Evolutionary conservation across 2,888 invertebrate species (phyloP).

Genomic region (Sphinx pinastri): DNA sequence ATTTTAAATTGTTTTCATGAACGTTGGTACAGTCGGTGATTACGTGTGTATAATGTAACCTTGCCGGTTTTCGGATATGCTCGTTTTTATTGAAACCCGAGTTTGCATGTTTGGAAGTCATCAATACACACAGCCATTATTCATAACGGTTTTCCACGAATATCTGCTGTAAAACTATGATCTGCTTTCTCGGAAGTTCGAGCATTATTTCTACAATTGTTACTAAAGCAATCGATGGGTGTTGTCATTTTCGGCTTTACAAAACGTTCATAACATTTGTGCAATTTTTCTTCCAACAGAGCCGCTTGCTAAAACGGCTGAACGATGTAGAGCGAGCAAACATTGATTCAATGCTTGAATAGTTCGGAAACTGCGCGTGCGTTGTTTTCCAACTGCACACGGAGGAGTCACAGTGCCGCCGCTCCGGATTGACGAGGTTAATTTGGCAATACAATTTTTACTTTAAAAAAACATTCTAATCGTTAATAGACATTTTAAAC

Average conservation of each 20-base stretch:
- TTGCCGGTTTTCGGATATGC: conserved; percentile 18
- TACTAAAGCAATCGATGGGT: not conserved
- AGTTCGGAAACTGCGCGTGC: conserved; percentile 41
- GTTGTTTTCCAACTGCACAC: conserved; percentile 48
- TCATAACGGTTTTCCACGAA: conserved; percentile 2
- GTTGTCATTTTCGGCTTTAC: conserved; percentile 20
- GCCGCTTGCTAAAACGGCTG: conserved; percentile 40
- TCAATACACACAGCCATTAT: not conserved
- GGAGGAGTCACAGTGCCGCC: conserved; percentile 1
- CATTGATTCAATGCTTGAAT: conserved; percentile 57
- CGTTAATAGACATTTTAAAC: not conserved
- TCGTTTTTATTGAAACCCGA: not conserved
- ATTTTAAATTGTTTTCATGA: conserved; percentile 7
- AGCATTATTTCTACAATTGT: not conserved
- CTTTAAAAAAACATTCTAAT: not conserved
- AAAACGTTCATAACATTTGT: conserved; percentile 32
- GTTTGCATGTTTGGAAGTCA: conserved; percentile 8
- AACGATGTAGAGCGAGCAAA: conserved; percentile 53
- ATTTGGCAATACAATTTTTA: not conserved
- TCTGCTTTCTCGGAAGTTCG: conserved; percentile 9
- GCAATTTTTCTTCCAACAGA: conserved; percentile 31
- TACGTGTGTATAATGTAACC: conserved; percentile 10
- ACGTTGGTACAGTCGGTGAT: conserved; percentile 14
- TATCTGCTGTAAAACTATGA: conserved; percentile 5
- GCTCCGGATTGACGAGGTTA: not conserved